Evolutionary conservation across 2,113 vertebrate genomes (phyloP).

Genomic region (Psettodes erumei): DNA sequence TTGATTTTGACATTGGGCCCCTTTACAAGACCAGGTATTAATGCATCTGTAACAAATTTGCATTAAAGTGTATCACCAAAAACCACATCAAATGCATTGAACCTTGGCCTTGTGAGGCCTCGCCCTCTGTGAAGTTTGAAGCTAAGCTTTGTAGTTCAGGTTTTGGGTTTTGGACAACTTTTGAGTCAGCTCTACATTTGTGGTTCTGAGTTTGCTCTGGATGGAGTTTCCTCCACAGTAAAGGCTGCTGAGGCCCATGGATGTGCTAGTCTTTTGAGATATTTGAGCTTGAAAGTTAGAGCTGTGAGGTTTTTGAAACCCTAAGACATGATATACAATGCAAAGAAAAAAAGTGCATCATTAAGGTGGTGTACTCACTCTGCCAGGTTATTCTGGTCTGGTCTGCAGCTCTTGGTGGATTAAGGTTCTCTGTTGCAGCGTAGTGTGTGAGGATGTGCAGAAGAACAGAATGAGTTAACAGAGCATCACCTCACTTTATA

Average conservation of each 20-base stretch:
- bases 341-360: neutral
- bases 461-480: neutral
- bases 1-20: too few species aligned
- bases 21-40: neutral
- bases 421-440: neutral
- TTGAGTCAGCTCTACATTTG: neutral
- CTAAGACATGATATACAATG: neutral
- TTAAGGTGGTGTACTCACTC: slow-evolving; percentile 34
- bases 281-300: neutral
- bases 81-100: neutral
- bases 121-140: neutral
- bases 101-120: neutral
- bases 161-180: neutral
- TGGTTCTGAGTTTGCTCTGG: neutral
- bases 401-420: slow-evolving; percentile 14
- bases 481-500: slow-evolving; percentile 65
- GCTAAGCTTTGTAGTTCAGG: too few species aligned
- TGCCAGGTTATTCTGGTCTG: slow-evolving; percentile 5
- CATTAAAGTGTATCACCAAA: neutral
- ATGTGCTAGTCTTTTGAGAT: neutral
- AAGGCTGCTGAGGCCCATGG: neutral
- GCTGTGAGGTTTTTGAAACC: neutral
- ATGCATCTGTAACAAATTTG: too few species aligned
- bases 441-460: slow-evolving; percentile 3
- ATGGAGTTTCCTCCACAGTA: neutral